Evolutionary conservation across 2,888 invertebrate species (phyloP), one percentile per base, ranked within the genome.

Genomic region (Papilio protenor): DNA sequence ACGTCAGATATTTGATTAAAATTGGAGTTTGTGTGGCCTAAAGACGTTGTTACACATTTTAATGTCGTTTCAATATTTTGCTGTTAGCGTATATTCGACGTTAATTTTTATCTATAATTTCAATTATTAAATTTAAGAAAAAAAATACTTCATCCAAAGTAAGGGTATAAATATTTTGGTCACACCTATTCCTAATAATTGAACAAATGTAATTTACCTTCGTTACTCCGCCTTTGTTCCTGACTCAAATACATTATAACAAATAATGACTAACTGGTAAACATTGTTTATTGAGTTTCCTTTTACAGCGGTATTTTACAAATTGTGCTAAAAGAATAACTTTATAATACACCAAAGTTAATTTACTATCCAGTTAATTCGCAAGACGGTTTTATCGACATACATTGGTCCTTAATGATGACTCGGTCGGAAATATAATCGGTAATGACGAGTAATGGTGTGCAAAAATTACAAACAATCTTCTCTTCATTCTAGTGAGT

Each of bases 161-260:
- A 33, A 59, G 23, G 23, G 27, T 59, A 5, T 59, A 27, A 59
- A 59, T 59, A 27, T 59, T 66, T 66, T 66, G 45, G 45, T 45
- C 45, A 45, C 66, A 66, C 66, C 40, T 11, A 21, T 66, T 66
- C 66, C 45, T 66, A 66, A 66, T 45, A 45, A 66, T 66, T 21
- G 40, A 21, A 66, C 45, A 66, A 66, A 66, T 66, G 8, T 66
- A 66, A 66, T 40, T 66, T 66, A 66, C 12, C 45, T 45, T 11
- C 64, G 12, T 2, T 45, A 1, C 45, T 11, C n/a, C 66, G 11
- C 18, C 11, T 64, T 64, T 64, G 64, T 64, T 40, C n/a, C 40
- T 40, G 33, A 66, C 66, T n/a, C 45, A 66, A 66, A 66, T n/a
- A 66, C 66, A 45, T 66, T 66, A 66, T 23, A 45, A 66, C 66